These are phyloP conservation scores for Ruditapes philippinarum DNA, from an alignment of 1,140 invertebrate genomes.

Conservation along the genomic window DNA sequence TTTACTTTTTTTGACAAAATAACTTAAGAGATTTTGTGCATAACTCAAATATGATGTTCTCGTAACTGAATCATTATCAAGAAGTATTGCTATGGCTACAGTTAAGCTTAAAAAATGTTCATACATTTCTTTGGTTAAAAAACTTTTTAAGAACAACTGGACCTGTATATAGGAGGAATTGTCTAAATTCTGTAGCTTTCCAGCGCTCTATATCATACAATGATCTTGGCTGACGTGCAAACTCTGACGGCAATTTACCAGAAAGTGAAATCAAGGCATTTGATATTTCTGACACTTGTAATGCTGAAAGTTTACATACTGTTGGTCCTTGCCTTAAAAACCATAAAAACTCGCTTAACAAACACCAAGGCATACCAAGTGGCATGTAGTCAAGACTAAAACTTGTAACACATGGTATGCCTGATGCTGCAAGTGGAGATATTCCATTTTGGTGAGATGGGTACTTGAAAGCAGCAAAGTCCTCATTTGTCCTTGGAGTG, in stretches of 20 bases:
- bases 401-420: conserved; percentile 80
- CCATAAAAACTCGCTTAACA: conserved; percentile 79
- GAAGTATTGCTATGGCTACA: conserved; percentile 82
- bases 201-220: conserved; percentile 83
- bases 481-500: neutral
- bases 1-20: no score
- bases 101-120: conserved; percentile 85
- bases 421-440: conserved; percentile 40
- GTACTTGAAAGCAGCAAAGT: neutral
- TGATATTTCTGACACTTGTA: conserved; percentile 66
- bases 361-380: conserved; percentile 85
- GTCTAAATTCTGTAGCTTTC: conserved; percentile 87
- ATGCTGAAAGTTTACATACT: conserved; percentile 23
- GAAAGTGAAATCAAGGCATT: conserved; percentile 46
- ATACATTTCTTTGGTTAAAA: conserved; percentile 81
- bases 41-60: no score
- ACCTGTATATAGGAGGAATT: conserved; percentile 86
- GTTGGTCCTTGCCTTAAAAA: conserved; percentile 72
- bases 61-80: conserved; percentile 56
- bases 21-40: no score
- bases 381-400: conserved; percentile 86
- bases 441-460: neutral
- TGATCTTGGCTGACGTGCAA: conserved; percentile 83
- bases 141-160: conserved; percentile 85
- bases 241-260: conserved; percentile 81